phyloP scores from a whole-genome alignment of 2,113 vertebrate genomes.

The Arizona elegans region DNA sequence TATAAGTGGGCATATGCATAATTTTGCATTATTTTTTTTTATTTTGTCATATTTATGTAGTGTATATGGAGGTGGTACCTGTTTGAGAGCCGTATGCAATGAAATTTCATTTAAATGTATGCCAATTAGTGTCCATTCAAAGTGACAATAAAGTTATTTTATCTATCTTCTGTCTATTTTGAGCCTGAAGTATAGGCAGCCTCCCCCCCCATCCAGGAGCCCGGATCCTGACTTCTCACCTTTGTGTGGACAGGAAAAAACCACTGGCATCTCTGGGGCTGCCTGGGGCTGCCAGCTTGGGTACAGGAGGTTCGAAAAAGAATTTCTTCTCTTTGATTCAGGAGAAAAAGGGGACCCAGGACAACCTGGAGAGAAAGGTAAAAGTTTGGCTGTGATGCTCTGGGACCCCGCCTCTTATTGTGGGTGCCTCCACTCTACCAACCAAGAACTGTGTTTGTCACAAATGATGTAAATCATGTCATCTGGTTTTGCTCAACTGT shows the following conservation, averaged over 20 bases:
- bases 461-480: background rate
- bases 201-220: no score
- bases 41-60: no score
- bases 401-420: background rate
- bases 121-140: no score
- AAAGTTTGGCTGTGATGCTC: background rate
- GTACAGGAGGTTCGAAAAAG: background rate
- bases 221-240: background rate
- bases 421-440: background rate
- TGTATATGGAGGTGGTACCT: no score
- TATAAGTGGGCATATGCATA: no score
- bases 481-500: background rate
- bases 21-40: no score
- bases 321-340: background rate
- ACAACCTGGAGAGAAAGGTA: background rate
- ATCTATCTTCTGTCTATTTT: no score
- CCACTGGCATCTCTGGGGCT: background rate
- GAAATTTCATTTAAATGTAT: no score
- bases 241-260: background rate
- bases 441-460: rapidly evolving
- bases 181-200: background rate
- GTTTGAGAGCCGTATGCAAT: no score
- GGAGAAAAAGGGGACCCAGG: background rate
- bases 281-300: no score
- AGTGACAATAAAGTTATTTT: no score